Evolutionary conservation across 2,797 vertebrate genomes (phyloP), one percentile per base, ranked within the genome.

Genomic region (Babyrousa celebensis): DNA sequence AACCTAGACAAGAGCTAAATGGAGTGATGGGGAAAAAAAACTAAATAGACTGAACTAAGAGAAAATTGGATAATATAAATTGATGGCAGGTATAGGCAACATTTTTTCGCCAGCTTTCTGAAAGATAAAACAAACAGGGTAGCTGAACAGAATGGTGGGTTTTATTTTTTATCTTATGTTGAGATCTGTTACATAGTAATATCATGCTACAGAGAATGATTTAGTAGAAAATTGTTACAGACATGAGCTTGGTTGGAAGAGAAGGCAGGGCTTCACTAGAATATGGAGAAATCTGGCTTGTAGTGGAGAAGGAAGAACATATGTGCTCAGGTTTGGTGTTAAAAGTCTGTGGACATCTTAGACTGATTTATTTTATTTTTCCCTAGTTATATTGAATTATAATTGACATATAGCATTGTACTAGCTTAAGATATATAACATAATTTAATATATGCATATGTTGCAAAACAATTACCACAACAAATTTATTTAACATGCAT

Each of bases 51-150:
- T 29, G n/a, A 16, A 95, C 68, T 79, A 29, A 54, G 15, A 92
- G 43, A 63, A 78, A 65, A 65, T 12, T 58, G 27, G 32, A 63
- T 58, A 58, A 58, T 65, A 75, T 20, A 56, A 74, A 80, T 36
- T 82, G 18, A 63, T 18, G 65, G 6, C n/a, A 10, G 78, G 1
- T n/a, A 40, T 3, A 84, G 77, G 67, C 12, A 85, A 65, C 4
- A 65, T 3, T 85, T 70, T 92, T 85, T 43, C 20, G 71, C n/a
- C 82, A 70, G 23, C 58, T 94, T 94, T 71, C 68, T 85, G 43
- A 71, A 82, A 68, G 11, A 5, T 0, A 14, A 56, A 84, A 83
- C 12, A 91, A 88, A 89, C 2, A 85, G 14, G 2, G 10, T 29
- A 52, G 21, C 70, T 89, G 14, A 85, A 32, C 11, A 88, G 32